Percentiles rank a stretch among this genome's conserved stretches.
phyloP scores from a whole-genome alignment of 2,888 invertebrate genomes.

The Orthonychiurus folsomi region DNA sequence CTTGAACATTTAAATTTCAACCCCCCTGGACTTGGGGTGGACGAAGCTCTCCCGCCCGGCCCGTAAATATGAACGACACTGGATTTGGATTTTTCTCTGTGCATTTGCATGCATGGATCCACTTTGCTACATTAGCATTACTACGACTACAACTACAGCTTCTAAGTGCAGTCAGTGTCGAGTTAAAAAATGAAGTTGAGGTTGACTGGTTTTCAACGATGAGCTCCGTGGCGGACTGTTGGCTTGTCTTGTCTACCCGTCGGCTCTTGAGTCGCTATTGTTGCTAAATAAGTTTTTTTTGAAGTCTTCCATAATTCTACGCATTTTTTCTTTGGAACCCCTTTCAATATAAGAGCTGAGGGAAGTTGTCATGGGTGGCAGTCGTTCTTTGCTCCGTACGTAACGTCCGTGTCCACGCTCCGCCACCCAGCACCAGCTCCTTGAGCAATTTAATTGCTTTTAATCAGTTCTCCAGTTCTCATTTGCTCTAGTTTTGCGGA shows the following conservation, averaged over 20 bases:
- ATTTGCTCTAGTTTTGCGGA: too few species aligned
- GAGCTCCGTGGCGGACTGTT: background rate
- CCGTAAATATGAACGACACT: background rate
- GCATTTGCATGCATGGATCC: too few species aligned
- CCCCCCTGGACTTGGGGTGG: background rate
- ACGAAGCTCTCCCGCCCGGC: too few species aligned
- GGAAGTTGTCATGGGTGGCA: background rate
- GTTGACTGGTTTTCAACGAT: constrained; percentile 1
- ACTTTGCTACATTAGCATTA: too few species aligned
- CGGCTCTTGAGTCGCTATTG: background rate
- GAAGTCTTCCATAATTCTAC: background rate
- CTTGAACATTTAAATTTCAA: background rate
- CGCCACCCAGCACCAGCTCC: too few species aligned
- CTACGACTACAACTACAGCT: too few species aligned
- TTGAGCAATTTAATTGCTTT: too few species aligned
- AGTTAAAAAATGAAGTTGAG: constrained; percentile 1
- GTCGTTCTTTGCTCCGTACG: background rate
- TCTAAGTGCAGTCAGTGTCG: too few species aligned
- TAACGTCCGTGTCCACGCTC: background rate
- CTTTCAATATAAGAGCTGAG: background rate
- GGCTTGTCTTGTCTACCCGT: too few species aligned
- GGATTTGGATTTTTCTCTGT: too few species aligned
- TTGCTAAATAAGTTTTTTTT: background rate
- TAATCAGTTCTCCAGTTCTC: too few species aligned
- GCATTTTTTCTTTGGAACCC: background rate